These are phyloP conservation scores for Aspidiotus destructor DNA, from an alignment of 2,888 invertebrate genomes.

Conservation along the genomic window DNA sequence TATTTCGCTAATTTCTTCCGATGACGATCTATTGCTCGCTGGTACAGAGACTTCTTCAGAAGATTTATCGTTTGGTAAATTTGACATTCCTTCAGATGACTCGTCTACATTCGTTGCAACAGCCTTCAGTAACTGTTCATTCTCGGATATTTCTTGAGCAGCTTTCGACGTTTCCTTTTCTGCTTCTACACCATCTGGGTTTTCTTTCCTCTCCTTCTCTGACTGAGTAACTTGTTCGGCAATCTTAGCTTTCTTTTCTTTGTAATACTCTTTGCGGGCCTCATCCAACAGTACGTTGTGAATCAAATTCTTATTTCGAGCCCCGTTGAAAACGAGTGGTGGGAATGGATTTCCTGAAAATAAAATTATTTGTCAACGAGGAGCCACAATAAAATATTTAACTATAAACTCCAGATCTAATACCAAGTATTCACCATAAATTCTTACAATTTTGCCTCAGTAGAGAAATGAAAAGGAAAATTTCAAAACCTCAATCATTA, in stretches of 20 bases:
- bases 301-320: constrained; percentile 56
- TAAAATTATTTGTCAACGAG: too few relatives aligned
- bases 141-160: constrained; percentile 16
- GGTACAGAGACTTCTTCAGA: too few relatives aligned
- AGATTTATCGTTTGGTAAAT: too few relatives aligned
- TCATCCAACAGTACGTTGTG: constrained; percentile 76
- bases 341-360: constrained; percentile 69
- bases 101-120: not conserved
- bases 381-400: not conserved
- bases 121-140: constrained; percentile 24
- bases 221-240: constrained; percentile 39
- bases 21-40: too few relatives aligned
- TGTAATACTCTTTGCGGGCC: constrained; percentile 67
- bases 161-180: constrained; percentile 4
- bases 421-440: not conserved
- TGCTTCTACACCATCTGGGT: not conserved
- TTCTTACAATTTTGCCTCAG: not conserved
- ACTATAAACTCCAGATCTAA: not conserved
- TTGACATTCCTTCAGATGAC: too few relatives aligned
- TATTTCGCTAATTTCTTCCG: too few relatives aligned
- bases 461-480: not conserved
- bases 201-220: constrained; percentile 8
- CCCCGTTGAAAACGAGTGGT: constrained; percentile 50
- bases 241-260: constrained; percentile 56
- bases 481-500: too few relatives aligned